These are phyloP conservation scores for Semicossyphus pulcher DNA, from an alignment of 2,113 vertebrate species.

Conservation along the genomic window DNA sequence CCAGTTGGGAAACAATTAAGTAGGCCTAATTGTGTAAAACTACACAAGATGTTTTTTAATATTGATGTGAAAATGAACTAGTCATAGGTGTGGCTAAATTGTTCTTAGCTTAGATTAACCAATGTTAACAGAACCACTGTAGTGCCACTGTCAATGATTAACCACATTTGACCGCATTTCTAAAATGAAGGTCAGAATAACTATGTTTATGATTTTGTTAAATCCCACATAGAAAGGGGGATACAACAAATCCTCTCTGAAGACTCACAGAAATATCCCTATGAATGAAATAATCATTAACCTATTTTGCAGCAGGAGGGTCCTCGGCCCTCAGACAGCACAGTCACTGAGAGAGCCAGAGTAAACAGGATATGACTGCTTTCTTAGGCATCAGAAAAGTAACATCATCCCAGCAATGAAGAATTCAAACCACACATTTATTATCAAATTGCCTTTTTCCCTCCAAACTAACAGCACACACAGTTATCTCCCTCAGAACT, in stretches of 20 bases:
- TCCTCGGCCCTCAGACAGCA: conserved; percentile 26
- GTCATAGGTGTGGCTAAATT: not conserved
- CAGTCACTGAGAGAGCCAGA: conserved; percentile 29
- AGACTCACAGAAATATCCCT: not conserved
- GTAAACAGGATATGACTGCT: conserved; percentile 66
- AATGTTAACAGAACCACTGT: too few species aligned
- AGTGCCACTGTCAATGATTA: conserved; percentile 3
- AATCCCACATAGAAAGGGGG: not conserved
- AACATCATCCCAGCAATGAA: conserved; percentile 27
- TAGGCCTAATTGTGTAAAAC: too few species aligned
- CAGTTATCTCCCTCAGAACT: not conserved
- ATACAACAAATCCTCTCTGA: not conserved
- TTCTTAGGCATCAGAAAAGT: conserved; percentile 51
- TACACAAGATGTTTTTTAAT: too few species aligned
- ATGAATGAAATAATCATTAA: conserved; percentile 29
- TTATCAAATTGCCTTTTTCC: conserved; percentile 19
- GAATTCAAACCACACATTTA: conserved; percentile 23
- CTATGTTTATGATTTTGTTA: not conserved
- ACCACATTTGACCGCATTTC: conserved; percentile 1
- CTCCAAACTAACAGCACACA: not conserved
- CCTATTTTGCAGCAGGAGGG: conserved; percentile 26
- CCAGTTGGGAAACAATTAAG: too few species aligned
- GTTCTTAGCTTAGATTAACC: too few species aligned
- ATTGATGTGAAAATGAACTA: not conserved
- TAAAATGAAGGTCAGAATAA: not conserved